Base-by-base conservation (phyloP, 2,888 invertebrate species). In the Micoletzkya japonica region DNA sequence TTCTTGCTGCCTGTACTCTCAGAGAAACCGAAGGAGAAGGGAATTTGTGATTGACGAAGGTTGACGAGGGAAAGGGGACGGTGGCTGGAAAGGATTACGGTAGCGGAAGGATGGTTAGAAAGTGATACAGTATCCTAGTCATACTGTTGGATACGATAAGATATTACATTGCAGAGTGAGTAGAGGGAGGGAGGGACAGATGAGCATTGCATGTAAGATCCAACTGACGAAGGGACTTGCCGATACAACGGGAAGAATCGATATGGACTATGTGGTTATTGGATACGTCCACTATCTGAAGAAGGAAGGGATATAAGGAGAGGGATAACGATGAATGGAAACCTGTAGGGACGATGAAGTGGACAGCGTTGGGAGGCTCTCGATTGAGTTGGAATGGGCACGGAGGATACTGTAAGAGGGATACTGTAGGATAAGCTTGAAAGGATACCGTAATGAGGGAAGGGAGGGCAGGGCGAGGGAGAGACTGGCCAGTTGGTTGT, bases 1-100 rank as follows among this genome's bases (percentile, higher is more conserved):
- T 87, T 87, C 70, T 87, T 84, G 67, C 83, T 86, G n/a, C 88
- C 88, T 24, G 87, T 85, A 0, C 87, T 86, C 73, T 87, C 87
- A 0, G 87, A 85, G 72, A 86, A 83, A 34, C 87, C 87, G 70
- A 83, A 68, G 4, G 68, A 68, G 68, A 68, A 58, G 14, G 57
- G 14, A 10, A 14, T 28, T 24, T 39, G 34, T n/a, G 36, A 20
- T 58, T 68, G 68, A 68, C 50, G 52, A 20, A 68, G 58, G 30
- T 49, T 57, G 32, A 68, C 57, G 49, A 68, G 32, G 14, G 39
- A 44, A 7, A 68, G 39, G 34, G 64, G 64, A 32, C 36, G 64
- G 28, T 54, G 54, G n/a, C 54, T 66, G 36, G 37, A 30, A 61
- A 32, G 39, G 54, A 54, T 54, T 54, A 66, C 7, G 10, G 26